Percentiles rank a stretch among this genome's conserved stretches.
Conservation (phyloP, 2,113 vertebrate genomes). For the Australoheros scitulus region DNA sequence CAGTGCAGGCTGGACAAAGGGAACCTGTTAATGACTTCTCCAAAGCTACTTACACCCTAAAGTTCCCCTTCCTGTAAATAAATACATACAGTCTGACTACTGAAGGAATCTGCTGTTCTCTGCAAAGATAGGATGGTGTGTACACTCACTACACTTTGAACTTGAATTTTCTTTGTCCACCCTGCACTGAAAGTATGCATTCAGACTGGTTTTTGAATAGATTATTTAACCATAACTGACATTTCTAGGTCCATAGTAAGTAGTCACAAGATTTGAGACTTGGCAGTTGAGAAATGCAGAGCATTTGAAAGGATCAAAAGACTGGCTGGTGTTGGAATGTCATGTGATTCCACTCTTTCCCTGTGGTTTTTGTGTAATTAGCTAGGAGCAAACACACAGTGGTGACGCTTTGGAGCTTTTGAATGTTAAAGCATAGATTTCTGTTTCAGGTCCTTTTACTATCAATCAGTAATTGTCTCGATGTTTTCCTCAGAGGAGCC, state of each 20-base stretch:
- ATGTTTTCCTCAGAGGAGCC: slow-evolving; percentile 72
- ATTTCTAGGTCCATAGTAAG: not conserved
- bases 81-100: too few species aligned
- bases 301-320: slow-evolving; percentile 35
- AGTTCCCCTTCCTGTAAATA: too few species aligned
- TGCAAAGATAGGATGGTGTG: too few species aligned
- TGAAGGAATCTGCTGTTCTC: too few species aligned
- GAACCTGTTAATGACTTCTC: too few species aligned
- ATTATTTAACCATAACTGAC: not conserved
- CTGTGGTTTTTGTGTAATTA: not conserved
- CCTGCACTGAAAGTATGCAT: not conserved
- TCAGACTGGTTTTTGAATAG: not conserved
- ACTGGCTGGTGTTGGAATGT: slow-evolving; percentile 26
- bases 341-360: slow-evolving; percentile 49
- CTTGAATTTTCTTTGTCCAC: not conserved
- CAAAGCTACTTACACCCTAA: too few species aligned
- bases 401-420: not conserved
- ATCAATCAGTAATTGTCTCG: not conserved
- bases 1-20: too few species aligned
- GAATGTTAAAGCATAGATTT: not conserved
- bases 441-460: not conserved
- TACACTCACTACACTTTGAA: too few species aligned
- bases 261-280: slow-evolving; percentile 32
- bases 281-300: slow-evolving; percentile 22
- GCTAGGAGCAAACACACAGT: not conserved